phyloP scores from a whole-genome alignment of 2,888 invertebrate species.

The Xanthorhoe spadicearia region DNA sequence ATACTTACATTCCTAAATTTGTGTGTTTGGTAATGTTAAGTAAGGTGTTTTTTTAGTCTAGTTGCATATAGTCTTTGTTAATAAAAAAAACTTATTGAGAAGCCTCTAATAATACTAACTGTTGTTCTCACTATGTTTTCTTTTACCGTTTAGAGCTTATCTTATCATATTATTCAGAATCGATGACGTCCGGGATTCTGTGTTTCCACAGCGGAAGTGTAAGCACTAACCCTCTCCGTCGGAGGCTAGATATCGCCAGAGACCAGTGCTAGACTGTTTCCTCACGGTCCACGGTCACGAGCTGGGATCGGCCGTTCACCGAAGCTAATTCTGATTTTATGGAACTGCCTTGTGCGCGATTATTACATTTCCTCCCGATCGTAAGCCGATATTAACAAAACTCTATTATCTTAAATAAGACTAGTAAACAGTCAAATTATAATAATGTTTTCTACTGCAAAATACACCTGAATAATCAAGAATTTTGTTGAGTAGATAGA shows the following conservation, averaged over 20 bases:
- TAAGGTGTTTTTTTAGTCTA: background rate
- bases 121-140: background rate
- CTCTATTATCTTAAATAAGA: background rate
- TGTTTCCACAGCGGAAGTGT: background rate
- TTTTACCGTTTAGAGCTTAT: background rate
- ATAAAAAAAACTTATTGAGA: too few species aligned
- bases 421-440: background rate
- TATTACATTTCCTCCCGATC: slow-evolving; percentile 40
- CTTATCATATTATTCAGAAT: too few species aligned
- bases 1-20: too few species aligned
- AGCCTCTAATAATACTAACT: too few species aligned
- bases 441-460: background rate
- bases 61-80: background rate
- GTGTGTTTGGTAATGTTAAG: too few species aligned
- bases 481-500: too few species aligned
- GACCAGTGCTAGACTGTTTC: slow-evolving; percentile 28
- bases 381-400: background rate
- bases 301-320: slow-evolving; percentile 68
- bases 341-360: slow-evolving; percentile 57
- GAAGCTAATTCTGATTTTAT: slow-evolving; percentile 63
- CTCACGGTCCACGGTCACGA: slow-evolving; percentile 65
- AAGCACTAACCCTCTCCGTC: background rate
- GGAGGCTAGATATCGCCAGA: background rate
- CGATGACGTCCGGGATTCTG: too few species aligned
- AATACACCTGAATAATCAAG: background rate